phyloP scores from a whole-genome alignment of 2,113 vertebrate species.

The Rhegmatorhina hoffmannsi region DNA sequence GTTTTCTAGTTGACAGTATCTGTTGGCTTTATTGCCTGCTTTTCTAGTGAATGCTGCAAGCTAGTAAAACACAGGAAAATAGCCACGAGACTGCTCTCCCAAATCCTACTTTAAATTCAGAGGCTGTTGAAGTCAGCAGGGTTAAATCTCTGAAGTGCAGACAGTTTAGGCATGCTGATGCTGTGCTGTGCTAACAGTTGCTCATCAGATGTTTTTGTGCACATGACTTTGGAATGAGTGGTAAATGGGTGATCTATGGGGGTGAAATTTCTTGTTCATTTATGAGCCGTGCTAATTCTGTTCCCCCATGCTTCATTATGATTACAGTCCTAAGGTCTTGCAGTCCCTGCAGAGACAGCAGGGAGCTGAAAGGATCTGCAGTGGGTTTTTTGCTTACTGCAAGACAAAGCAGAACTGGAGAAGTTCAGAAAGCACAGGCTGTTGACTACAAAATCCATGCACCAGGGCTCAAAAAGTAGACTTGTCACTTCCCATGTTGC shows the following conservation, averaged over 20 bases:
- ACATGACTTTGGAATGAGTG: neutral
- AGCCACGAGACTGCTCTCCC: neutral
- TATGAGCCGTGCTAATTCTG: neutral
- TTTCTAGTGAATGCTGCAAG: neutral
- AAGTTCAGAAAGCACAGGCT: neutral
- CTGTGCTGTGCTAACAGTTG: neutral
- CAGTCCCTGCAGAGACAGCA: neutral
- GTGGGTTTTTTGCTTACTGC: neutral
- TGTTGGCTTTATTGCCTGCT: neutral
- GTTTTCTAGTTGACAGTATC: neutral
- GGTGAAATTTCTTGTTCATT: neutral
- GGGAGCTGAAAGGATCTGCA: neutral
- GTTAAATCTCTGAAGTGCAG: neutral
- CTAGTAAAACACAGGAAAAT: neutral
- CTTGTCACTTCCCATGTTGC: neutral
- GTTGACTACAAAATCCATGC: neutral
- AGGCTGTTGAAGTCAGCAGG: neutral
- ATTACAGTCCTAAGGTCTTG: neutral
- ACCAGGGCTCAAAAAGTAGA: neutral
- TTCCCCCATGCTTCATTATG: neutral
- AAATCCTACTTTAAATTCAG: neutral
- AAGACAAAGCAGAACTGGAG: neutral
- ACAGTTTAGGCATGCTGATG: neutral
- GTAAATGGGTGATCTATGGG: neutral
- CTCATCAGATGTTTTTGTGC: neutral